These are phyloP conservation scores for Mellivora capensis DNA, from an alignment of 2,113 vertebrate genomes.

Conservation along the genomic window DNA sequence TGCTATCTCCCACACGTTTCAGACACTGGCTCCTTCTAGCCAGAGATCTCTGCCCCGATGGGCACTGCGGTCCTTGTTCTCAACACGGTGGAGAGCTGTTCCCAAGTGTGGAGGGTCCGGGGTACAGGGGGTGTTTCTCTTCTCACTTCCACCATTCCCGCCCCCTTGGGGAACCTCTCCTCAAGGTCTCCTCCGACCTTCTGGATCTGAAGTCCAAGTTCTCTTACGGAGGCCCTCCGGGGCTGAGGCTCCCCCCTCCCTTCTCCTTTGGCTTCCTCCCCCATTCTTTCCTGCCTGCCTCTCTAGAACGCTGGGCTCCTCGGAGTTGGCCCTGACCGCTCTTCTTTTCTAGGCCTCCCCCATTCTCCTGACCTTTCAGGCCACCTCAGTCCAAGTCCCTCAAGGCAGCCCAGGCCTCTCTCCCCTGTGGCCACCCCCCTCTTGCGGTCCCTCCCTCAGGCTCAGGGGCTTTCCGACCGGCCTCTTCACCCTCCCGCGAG, in stretches of 20 bases:
- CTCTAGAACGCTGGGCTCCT: too few species aligned
- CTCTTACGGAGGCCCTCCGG: not conserved
- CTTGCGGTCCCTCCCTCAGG: not conserved
- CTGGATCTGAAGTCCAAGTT: not conserved
- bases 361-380: not conserved
- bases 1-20: not conserved
- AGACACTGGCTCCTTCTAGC: not conserved
- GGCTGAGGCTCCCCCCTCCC: rapidly evolving
- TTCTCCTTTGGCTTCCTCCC: too few species aligned
- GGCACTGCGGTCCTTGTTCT: not conserved
- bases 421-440: too few species aligned
- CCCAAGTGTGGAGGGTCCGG: rapidly evolving
- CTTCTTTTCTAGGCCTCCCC: too few species aligned
- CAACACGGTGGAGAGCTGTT: not conserved
- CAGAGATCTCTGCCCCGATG: not conserved
- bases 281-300: not conserved
- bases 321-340: not conserved
- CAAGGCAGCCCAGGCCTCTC: not conserved
- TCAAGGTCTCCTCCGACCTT: too few species aligned
- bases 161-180: too few species aligned
- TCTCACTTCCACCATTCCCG: not conserved
- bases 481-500: too few species aligned
- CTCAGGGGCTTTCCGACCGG: not conserved
- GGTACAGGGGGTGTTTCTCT: not conserved
- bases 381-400: not conserved